Evolutionary conservation across 2,797 vertebrate species (phyloP).

Genomic region (Valencia hispanica): DNA sequence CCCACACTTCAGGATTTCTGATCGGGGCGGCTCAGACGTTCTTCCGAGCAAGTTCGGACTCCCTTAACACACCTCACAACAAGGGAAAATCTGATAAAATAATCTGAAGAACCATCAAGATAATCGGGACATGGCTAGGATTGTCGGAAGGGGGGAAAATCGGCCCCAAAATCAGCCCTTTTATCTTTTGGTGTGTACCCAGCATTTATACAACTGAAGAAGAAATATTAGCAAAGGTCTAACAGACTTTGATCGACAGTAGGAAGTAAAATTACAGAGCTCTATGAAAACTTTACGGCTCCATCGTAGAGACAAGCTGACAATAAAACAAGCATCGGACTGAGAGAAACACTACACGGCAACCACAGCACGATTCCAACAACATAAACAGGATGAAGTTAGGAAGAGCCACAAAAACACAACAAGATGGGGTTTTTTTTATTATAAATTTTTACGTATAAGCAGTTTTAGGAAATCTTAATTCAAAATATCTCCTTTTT

Average conservation of each 20-base stretch:
- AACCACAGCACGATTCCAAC: not conserved
- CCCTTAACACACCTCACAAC: too few relatives aligned
- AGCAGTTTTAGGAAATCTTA: not conserved
- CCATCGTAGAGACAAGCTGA: not conserved
- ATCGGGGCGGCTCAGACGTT: too few relatives aligned
- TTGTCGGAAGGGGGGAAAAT: too few relatives aligned
- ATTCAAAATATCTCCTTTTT: not conserved
- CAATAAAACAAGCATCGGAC: constrained; percentile 11
- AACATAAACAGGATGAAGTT: not conserved
- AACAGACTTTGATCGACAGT: constrained; percentile 7
- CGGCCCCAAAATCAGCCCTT: too few relatives aligned
- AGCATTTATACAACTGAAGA: not conserved
- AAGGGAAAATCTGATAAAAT: too few relatives aligned
- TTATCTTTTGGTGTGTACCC: too few relatives aligned
- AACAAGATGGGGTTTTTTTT: too few relatives aligned
- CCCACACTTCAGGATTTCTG: too few relatives aligned
- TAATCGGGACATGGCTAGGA: too few relatives aligned
- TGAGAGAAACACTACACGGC: not conserved
- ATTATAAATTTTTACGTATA: too few relatives aligned
- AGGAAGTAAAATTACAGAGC: constrained; percentile 36
- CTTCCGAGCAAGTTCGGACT: too few relatives aligned
- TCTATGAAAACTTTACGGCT: constrained; percentile 15
- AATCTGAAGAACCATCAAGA: too few relatives aligned
- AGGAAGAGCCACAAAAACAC: not conserved
- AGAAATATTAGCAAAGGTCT: constrained; percentile 34